Evolutionary conservation across 2,113 vertebrate species (phyloP), one percentile per base, ranked within the genome.

Genomic region (Plecotus auritus): DNA sequence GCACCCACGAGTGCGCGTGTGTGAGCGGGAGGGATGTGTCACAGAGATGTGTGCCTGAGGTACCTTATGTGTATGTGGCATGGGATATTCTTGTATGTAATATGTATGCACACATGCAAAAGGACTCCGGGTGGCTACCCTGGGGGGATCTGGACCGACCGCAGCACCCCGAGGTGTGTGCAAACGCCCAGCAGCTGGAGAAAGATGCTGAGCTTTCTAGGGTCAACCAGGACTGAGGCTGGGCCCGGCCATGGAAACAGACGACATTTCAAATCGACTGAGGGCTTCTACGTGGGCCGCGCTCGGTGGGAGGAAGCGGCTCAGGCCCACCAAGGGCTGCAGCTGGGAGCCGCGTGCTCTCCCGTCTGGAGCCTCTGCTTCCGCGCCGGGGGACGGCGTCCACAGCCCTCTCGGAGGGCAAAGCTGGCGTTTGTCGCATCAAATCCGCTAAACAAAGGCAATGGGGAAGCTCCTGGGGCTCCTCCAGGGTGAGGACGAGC

Each of bases 151-250:
- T 11, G 67, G 67, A 11, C 32, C 7, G 35, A 37, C 35, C 9
- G 9, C 35, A 70, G 9, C 4, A 37, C 3, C 64, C 67, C 4
- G 4, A 23, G 67, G 67, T 70, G 18, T 22, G 35, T 32, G 0
- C 12, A 4, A 22, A 45, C 0, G 13, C 9, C 5, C 5, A 4
- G 2, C 2, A 1, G 32, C 45, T 30, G 40, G 26, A 12, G 45
- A 18, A 18, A 42, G 64, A 51, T 13, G 4, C 20, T 4, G 4
- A 6, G 28, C n/a, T 30, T 28, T 40, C 87, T 20, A 37, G 37
- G 35, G 14, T 16, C 4, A 3, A 12, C 20, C 42, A 22, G 77
- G 26, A 47, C 72, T 12, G 7, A 3, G 9, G 37, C 61, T 4
- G 16, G 59, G 26, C 66, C 40, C 4, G 8, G 77, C 72, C 59